Evolutionary conservation across 2,888 invertebrate species (phyloP).

Genomic region (Notodonta ziczac): DNA sequence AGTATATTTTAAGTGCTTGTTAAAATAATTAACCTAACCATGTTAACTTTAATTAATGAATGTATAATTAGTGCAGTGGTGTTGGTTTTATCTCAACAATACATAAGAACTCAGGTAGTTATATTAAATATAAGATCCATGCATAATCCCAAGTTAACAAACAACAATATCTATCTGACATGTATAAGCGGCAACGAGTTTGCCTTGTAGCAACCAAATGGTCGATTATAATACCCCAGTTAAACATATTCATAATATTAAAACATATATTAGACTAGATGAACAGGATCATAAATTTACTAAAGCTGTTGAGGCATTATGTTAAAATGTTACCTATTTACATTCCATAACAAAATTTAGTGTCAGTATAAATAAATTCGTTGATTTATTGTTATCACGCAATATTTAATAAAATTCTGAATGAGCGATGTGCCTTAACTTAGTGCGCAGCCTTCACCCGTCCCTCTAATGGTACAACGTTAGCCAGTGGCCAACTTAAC

Average conservation of each 20-base stretch:
- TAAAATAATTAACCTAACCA: no score
- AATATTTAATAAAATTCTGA: slow-evolving; percentile 11
- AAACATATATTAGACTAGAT: slow-evolving; percentile 11
- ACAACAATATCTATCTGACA: slow-evolving; percentile 42
- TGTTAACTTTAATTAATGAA: no score
- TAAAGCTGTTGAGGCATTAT: slow-evolving; percentile 12
- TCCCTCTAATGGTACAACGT: slow-evolving; percentile 21
- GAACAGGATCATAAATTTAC: slow-evolving; percentile 22
- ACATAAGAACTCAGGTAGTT: no score
- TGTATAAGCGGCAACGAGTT: slow-evolving; percentile 51
- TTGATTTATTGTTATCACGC: slow-evolving; percentile 7
- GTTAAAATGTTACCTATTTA: not conserved
- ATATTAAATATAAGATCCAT: no score
- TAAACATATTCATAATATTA: slow-evolving; percentile 34
- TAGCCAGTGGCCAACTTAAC: slow-evolving; percentile 3
- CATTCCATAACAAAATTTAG: not conserved
- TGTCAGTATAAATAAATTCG: slow-evolving; percentile 6
- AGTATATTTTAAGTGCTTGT: no score
- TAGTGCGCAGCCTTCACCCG: slow-evolving; percentile 20
- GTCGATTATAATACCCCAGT: slow-evolving; percentile 48
- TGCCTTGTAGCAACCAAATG: slow-evolving; percentile 55
- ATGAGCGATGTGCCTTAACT: slow-evolving; percentile 15
- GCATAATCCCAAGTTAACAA: slow-evolving; percentile 21
- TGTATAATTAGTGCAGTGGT: no score
- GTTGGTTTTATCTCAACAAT: no score